Base-by-base conservation (phyloP, 2,888 invertebrate genomes). In the Monopis laevigella region DNA sequence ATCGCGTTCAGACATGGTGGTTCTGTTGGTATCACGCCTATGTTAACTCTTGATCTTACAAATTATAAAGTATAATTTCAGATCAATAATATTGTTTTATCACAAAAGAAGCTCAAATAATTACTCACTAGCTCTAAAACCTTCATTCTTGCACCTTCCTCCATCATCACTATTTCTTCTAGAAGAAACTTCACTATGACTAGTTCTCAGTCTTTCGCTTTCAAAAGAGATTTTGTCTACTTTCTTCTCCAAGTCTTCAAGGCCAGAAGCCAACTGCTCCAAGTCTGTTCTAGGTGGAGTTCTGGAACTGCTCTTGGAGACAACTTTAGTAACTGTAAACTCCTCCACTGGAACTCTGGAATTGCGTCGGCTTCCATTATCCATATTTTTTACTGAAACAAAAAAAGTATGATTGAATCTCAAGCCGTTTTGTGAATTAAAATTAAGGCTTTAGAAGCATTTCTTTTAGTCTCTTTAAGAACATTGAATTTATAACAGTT, bases 101-200 rank as follows among this genome's bases (percentile, higher is more conserved):
- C n/a, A n/a, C n/a, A n/a, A n/a, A n/a, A n/a, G n/a, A n/a, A n/a
- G n/a, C n/a, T n/a, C n/a, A n/a, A n/a, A n/a, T 32, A 32, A 4
- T 8, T 11, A 17, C 50, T 47, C 50, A 75, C 75, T 71, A 46
- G 54, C 51, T 51, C 73, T 59, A 30, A 67, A 52, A 0, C 53
- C 55, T 8, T 70, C 73, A 40, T 51, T 62, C 34, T 50, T 62
- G 2, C 59, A 57, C 45, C 66, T 54, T 0, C 67, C 67, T 0
- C 53, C 65, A 45, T 75, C 72, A 45, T 73, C 65, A 18, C 75
- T 77, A 39, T 80, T 75, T 29, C 78, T 65, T 52, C 77, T 66
- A 29, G 75, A 77, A 40, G 78, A 77, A 2, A 56, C 46, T 28
- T 69, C 74, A 42, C 77, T 78, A 0, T 65, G 66, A 45, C 65